Conservation (phyloP, 2,888 invertebrate genomes). For the Hydraecia micacea region DNA sequence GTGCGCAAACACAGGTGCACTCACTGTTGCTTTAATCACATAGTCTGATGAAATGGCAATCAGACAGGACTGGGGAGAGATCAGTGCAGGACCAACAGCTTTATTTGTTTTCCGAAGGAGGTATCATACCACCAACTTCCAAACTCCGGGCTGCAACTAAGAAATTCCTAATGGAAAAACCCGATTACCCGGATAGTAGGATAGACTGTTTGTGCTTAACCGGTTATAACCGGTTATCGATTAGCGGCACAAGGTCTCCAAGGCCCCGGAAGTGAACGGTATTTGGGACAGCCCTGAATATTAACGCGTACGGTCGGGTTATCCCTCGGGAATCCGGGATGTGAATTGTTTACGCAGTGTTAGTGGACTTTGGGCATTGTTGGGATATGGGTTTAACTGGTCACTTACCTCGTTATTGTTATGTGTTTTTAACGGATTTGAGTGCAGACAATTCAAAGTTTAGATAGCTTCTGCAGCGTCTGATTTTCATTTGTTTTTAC, state of each 20-base stretch:
- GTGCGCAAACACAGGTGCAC: not conserved
- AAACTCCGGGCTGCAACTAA: not conserved
- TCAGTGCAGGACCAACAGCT: not conserved
- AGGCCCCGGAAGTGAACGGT: not conserved
- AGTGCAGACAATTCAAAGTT: not conserved
- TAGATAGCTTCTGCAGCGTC: not conserved
- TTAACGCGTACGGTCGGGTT: conserved; percentile 16
- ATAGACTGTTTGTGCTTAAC: conserved; percentile 8
- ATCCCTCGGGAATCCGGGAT: conserved; percentile 26
- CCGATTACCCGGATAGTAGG: not conserved
- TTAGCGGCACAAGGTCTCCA: conserved; percentile 20
- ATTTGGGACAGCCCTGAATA: conserved; percentile 40
- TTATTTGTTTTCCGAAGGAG: not conserved
- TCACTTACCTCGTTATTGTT: conserved; percentile 21
- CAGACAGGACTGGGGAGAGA: not conserved
- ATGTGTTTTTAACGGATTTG: not conserved
- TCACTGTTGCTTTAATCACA: not conserved
- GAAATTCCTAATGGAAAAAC: not conserved
- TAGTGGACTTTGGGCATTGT: conserved; percentile 30
- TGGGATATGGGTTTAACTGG: conserved; percentile 28
- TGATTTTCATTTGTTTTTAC: not conserved
- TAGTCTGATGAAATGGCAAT: not conserved
- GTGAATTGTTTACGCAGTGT: conserved; percentile 48
- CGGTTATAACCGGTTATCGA: conserved; percentile 52
- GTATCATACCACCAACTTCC: not conserved